Conservation (phyloP, 23 tunicate species). For the Trididemnum miniatum region DNA sequence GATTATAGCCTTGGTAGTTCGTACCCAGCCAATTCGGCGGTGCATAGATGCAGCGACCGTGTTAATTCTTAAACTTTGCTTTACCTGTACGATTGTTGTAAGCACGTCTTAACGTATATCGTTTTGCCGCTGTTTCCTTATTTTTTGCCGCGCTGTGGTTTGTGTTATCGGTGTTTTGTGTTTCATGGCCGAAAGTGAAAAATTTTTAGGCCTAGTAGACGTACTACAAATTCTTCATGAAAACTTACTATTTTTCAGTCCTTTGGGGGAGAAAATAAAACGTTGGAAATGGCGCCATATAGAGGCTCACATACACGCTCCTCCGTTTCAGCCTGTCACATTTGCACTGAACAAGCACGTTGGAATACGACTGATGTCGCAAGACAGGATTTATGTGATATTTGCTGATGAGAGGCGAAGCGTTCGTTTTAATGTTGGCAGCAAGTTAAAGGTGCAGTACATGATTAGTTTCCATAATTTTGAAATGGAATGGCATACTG, state of each 20-base stretch:
- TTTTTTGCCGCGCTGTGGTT: too few relatives aligned
- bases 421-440: slow-evolving; percentile 75
- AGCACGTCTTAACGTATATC: too few relatives aligned
- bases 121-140: too few relatives aligned
- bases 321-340: slow-evolving; percentile 84
- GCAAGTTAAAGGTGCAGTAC: slow-evolving; percentile 39
- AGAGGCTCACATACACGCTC: slow-evolving; percentile 80
- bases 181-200: background rate
- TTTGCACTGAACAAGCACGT: slow-evolving; percentile 52
- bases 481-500: too few relatives aligned
- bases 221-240: too few relatives aligned
- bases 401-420: slow-evolving; percentile 67
- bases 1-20: too few relatives aligned
- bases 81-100: too few relatives aligned
- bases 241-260: slow-evolving; percentile 47
- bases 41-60: too few relatives aligned
- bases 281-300: slow-evolving; percentile 70
- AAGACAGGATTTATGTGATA: slow-evolving; percentile 54
- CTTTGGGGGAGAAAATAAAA: slow-evolving; percentile 58
- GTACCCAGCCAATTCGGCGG: too few relatives aligned
- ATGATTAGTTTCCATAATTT: background rate
- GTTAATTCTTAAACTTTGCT: too few relatives aligned
- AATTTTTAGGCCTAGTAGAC: too few relatives aligned
- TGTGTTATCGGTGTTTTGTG: too few relatives aligned
- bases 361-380: slow-evolving; percentile 68